Conservation (phyloP, 2,888 invertebrate genomes). For the Hirtodrosophila histrioides region DNA sequence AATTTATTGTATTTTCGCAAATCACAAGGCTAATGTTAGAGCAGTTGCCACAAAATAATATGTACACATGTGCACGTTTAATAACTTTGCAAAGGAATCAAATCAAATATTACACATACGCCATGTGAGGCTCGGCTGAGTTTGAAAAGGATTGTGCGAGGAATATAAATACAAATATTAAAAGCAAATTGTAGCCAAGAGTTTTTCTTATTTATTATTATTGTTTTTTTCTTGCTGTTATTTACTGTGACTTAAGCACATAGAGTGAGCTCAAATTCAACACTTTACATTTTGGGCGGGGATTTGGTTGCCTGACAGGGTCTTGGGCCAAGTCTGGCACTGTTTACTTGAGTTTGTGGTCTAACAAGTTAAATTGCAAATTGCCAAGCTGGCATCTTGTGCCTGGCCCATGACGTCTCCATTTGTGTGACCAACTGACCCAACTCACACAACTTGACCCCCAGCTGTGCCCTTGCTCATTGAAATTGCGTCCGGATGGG, state of each 20-base stretch:
- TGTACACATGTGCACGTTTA: conserved; percentile 42
- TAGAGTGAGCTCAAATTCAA: conserved; percentile 52
- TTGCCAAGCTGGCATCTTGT: conserved; percentile 74
- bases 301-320: conserved; percentile 38
- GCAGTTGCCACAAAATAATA: conserved; percentile 20
- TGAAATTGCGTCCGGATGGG: conserved; percentile 54
- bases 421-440: conserved; percentile 59
- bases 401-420: conserved; percentile 62
- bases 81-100: conserved; percentile 42
- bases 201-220: conserved; percentile 11
- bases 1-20: too few species aligned
- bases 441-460: conserved; percentile 46
- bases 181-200: conserved; percentile 32
- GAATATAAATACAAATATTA: conserved; percentile 47
- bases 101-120: conserved; percentile 62
- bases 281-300: conserved; percentile 38
- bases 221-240: not conserved
- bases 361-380: conserved; percentile 64
- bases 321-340: conserved; percentile 27
- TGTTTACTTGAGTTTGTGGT: conserved; percentile 68
- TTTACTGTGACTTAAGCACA: conserved; percentile 23
- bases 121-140: conserved; percentile 34
- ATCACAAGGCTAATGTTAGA: conserved; percentile 20
- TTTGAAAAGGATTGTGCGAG: conserved; percentile 13
- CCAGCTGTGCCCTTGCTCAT: conserved; percentile 66